A percentile compares a stretch with the other conserved stretches of the same genome.
phyloP scores from a whole-genome alignment of 2,113 vertebrate genomes.

The Apaloderma vittatum region DNA sequence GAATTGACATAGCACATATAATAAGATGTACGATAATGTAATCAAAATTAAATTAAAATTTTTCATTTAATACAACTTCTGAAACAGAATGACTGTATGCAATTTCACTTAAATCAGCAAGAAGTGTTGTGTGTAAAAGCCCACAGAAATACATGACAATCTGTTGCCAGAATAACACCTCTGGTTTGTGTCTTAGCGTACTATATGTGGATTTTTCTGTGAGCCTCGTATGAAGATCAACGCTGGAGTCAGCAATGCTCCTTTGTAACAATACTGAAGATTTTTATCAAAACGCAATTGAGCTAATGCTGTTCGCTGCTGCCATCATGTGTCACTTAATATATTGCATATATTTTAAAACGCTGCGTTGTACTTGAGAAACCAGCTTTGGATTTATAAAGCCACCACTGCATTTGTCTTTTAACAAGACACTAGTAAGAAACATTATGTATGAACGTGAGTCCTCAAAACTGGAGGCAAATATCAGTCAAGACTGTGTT shows the following conservation, averaged over 20 bases:
- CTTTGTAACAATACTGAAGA: neutral
- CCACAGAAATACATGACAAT: neutral
- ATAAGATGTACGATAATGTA: neutral
- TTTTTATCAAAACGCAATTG: neutral
- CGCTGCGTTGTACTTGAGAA: neutral
- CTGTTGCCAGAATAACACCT: neutral
- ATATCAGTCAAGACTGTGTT: neutral
- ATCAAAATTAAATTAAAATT: neutral
- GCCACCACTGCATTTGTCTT: neutral
- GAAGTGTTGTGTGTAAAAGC: neutral
- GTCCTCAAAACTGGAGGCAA: neutral
- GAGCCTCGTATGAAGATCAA: neutral
- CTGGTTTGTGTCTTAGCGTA: neutral
- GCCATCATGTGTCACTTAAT: conserved; percentile 44
- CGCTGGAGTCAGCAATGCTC: neutral
- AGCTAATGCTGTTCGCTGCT: conserved; percentile 44
- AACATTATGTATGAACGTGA: neutral
- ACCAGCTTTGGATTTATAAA: neutral
- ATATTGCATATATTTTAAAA: conserved; percentile 28
- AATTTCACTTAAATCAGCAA: neutral
- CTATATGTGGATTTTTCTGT: neutral
- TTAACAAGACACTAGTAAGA: neutral
- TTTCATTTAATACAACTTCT: neutral
- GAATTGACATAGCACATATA: neutral
- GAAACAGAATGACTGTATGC: neutral